Percentiles rank a stretch among this genome's conserved stretches.
Evolutionary conservation across 1,140 invertebrate genomes (phyloP).

Genomic region (Ylistrum balloti): DNA sequence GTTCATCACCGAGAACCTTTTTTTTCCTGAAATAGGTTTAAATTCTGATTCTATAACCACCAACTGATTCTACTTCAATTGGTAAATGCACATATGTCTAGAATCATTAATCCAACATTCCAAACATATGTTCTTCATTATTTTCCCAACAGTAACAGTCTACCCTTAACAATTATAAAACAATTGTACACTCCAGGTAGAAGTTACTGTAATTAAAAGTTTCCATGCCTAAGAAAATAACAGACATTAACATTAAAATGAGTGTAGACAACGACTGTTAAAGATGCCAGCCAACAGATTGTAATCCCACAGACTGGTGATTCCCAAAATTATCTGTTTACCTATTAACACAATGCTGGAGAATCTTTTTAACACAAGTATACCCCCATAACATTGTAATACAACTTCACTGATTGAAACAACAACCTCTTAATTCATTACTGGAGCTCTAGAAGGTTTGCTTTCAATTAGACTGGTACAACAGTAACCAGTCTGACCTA

Average conservation of each 20-base stretch:
- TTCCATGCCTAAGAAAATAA: neutral
- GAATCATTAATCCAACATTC: neutral
- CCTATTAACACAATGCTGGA: neutral
- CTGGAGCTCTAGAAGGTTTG: neutral
- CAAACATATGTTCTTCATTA: conserved; percentile 13
- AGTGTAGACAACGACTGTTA: neutral
- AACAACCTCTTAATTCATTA: neutral
- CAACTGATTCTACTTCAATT: neutral
- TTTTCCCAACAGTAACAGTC: neutral
- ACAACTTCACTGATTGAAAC: conserved; percentile 9
- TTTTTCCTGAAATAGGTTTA: neutral
- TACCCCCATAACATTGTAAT: conserved; percentile 3
- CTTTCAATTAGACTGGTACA: neutral
- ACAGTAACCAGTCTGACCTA: neutral
- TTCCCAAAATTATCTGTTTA: conserved; percentile 9
- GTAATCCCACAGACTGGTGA: neutral
- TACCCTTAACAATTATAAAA: neutral
- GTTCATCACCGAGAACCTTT: too few species aligned
- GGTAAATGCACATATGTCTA: too few species aligned
- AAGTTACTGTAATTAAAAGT: neutral
- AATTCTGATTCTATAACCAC: neutral
- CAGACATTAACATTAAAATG: neutral
- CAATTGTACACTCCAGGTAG: neutral
- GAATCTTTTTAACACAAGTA: neutral
- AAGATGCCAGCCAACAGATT: neutral